These are phyloP conservation scores for Trachelipus rathkii DNA, from an alignment of 1,140 invertebrate species.

Conservation along the genomic window DNA sequence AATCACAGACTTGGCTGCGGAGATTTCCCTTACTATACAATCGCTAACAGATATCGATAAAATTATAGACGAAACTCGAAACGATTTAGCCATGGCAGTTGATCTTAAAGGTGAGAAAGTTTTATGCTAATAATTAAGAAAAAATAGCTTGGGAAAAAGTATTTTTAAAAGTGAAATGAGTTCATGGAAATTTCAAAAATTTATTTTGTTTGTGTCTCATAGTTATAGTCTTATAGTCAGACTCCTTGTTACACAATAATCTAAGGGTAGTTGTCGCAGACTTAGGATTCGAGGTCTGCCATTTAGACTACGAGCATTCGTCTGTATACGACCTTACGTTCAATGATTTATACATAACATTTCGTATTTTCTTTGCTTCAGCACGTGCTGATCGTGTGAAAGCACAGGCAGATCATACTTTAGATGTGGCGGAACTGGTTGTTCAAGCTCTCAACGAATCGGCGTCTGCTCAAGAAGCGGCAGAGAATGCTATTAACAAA, in stretches of 20 bases:
- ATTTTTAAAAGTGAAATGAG: no score
- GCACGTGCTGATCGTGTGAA: slow-evolving; percentile 49
- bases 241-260: slow-evolving; percentile 16
- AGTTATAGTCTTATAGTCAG: background rate
- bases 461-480: slow-evolving; percentile 68
- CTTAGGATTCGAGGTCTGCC: slow-evolving; percentile 17
- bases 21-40: slow-evolving; percentile 79
- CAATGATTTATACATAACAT: no score
- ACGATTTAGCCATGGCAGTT: slow-evolving; percentile 69
- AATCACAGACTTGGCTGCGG: slow-evolving; percentile 72
- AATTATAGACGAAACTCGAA: slow-evolving; percentile 78
- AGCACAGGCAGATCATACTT: slow-evolving; percentile 55
- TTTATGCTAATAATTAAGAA: no score
- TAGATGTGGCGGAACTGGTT: slow-evolving; percentile 59
- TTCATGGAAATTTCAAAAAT: background rate
- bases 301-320: background rate
- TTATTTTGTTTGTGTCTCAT: background rate
- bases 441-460: slow-evolving; percentile 63
- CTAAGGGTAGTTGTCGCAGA: background rate
- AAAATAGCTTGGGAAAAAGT: no score
- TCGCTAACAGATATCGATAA: slow-evolving; percentile 82
- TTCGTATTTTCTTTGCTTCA: slow-evolving; percentile 41
- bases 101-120: slow-evolving; percentile 61
- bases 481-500: slow-evolving; percentile 70
- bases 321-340: background rate